Evolutionary conservation across 1,140 invertebrate genomes (phyloP), one percentile per base, ranked within the genome.

Genomic region (Formica selysi): DNA sequence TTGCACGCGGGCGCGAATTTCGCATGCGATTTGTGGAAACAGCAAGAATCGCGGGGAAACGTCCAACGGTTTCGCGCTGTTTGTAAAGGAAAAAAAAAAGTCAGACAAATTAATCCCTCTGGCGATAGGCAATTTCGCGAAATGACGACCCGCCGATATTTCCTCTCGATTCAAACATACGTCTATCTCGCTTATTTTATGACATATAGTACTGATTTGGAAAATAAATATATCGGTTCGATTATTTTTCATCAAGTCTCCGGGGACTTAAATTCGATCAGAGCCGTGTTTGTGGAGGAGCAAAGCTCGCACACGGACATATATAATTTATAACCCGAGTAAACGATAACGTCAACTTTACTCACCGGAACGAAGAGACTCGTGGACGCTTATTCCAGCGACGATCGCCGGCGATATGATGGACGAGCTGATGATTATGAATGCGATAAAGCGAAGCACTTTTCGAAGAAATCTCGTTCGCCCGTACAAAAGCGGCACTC

Each of bases 1-100:
- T 54, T 74, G 51, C 29, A 19, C 70, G 70, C 48, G 76, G 16
- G 6, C 29, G 41, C 36, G 54, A 59, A 73, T 81, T 61, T 48
- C 51, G 36, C 54, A 32, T 59, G 67, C 67, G 19, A 73, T 61
- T 81, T 22, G 67, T 32, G 22, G 19, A 71, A 48, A 32, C 36
- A 22, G 36, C 3, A 26, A 16, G 10, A 32, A 19, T 13, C 68
- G 41, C 41, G 41, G 41, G 36, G 29, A 51, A 29, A 19, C 54
- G 36, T 76, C 41, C 54, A 41, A 44, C 22, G 38, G 1, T 22
- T 36, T 59, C 41, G n/a, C 44, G 61, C 22, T n/a, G 16, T 41
- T 29, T 5, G 8, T 59, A 3, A 13, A 6, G 13, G 7, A 44
- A 57, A 36, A 59, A 41, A 38, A 22, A 57, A 38, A 19, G 8